Conservation (phyloP, 1,140 invertebrate species). For the Papilio aristodemus region DNA sequence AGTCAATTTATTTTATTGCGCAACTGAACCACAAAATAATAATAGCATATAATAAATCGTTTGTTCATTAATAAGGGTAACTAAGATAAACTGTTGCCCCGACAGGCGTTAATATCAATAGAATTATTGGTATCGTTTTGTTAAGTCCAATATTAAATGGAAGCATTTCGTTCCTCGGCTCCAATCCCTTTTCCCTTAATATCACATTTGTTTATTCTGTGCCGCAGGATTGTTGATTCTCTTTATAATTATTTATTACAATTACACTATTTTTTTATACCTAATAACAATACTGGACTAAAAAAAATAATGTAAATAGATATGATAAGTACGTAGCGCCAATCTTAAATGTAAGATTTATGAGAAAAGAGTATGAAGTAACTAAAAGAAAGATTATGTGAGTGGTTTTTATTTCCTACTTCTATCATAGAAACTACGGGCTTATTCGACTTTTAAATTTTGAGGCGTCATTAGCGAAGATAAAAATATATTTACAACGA, state of each 20-base stretch:
- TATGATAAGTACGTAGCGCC: no score
- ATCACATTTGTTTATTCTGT: neutral
- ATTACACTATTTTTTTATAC: no score
- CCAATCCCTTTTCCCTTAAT: neutral
- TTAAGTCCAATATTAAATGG: slow-evolving; percentile 8
- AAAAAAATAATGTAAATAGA: no score
- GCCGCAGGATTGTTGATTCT: neutral
- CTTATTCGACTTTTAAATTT: no score
- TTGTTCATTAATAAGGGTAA: slow-evolving; percentile 34
- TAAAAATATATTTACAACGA: no score
- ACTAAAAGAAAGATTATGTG: no score
- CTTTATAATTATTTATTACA: neutral
- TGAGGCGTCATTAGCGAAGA: no score
- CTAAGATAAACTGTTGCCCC: slow-evolving; percentile 30
- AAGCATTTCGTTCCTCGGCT: neutral
- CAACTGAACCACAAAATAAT: slow-evolving; percentile 10
- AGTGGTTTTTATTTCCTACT: no score
- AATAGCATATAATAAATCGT: slow-evolving; percentile 28
- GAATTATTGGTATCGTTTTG: slow-evolving; percentile 29
- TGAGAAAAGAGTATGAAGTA: no score
- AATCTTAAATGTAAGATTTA: no score
- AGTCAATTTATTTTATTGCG: slow-evolving; percentile 21
- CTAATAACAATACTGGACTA: neutral
- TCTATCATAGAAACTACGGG: no score
- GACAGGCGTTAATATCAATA: slow-evolving; percentile 26